Percentiles rank a stretch among this genome's conserved stretches.
phyloP scores from a whole-genome alignment of 2,888 invertebrate species.

The Lasioglossum oenotherae region DNA sequence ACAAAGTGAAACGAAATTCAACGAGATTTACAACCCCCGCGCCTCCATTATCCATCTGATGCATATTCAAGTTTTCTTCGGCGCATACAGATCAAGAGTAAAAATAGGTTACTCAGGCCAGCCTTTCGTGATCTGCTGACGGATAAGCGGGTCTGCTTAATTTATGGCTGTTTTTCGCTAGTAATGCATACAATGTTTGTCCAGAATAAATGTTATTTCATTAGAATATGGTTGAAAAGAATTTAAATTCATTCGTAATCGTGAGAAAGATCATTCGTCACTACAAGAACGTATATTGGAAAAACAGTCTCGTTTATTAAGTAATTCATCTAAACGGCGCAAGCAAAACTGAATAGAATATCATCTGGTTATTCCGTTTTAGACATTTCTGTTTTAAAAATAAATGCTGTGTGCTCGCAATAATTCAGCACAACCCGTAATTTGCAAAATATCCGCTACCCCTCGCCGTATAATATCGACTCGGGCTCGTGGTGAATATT shows the following conservation, averaged over 20 bases:
- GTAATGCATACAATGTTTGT: constrained; percentile 21
- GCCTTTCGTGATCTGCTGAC: constrained; percentile 22
- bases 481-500: constrained; percentile 2
- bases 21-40: constrained; percentile 44
- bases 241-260: not conserved
- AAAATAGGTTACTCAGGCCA: constrained; percentile 56
- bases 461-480: not conserved
- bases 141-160: constrained; percentile 48
- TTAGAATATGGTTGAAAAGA: not conserved
- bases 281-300: not conserved
- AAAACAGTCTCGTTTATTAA: not conserved
- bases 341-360: not conserved
- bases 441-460: not conserved
- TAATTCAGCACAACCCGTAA: not conserved
- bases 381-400: not conserved
- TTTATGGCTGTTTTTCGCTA: constrained; percentile 54
- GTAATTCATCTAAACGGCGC: not conserved
- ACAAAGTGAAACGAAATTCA: constrained; percentile 41
- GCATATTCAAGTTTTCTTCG: constrained; percentile 58
- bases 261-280: not conserved
- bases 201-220: constrained; percentile 7
- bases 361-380: not conserved
- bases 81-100: constrained; percentile 43
- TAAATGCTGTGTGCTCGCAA: not conserved
- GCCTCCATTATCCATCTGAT: constrained; percentile 53